Evolutionary conservation across 2,113 vertebrate species (phyloP).

Genomic region (Seriola dumerili): DNA sequence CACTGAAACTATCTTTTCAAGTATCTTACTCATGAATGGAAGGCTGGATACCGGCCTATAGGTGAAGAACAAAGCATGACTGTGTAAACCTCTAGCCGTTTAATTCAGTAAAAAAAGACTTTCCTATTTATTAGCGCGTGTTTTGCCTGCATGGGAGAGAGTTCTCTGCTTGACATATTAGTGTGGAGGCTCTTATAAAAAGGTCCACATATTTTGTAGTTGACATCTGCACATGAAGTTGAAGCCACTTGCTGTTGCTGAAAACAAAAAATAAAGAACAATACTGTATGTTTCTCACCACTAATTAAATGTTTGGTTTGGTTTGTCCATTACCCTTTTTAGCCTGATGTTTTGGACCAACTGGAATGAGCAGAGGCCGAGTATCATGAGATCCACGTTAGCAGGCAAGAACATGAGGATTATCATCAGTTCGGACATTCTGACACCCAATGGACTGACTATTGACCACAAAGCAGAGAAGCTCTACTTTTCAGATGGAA

Average conservation of each 20-base stretch:
- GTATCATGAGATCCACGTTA: slow-evolving; percentile 95
- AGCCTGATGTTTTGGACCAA: slow-evolving; percentile 99
- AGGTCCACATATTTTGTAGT: slow-evolving; percentile 4
- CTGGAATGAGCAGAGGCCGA: slow-evolving; percentile 98
- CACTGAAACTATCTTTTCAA: too few species aligned
- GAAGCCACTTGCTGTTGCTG: not conserved
- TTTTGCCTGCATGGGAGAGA: slow-evolving; percentile 25
- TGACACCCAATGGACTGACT: slow-evolving; percentile 96
- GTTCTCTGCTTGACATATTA: slow-evolving; percentile 27
- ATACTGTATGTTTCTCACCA: not conserved
- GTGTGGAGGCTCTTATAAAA: slow-evolving; percentile 18
- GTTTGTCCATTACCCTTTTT: slow-evolving; percentile 16
- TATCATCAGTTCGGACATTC: slow-evolving; percentile 92
- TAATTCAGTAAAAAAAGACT: too few species aligned
- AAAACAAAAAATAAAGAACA: not conserved
- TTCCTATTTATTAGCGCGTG: slow-evolving; percentile 10
- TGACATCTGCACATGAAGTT: slow-evolving; percentile 12
- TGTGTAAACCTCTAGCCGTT: too few species aligned
- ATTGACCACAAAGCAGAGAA: slow-evolving; percentile 96
- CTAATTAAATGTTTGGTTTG: not conserved
- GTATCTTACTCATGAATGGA: too few species aligned
- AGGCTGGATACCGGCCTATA: too few species aligned
- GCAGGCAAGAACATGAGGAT: slow-evolving; percentile 93
- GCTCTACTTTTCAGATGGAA: slow-evolving; percentile 97
- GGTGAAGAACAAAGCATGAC: too few species aligned